Conservation (phyloP, 2,888 invertebrate species). For the Hydraecia micacea region DNA sequence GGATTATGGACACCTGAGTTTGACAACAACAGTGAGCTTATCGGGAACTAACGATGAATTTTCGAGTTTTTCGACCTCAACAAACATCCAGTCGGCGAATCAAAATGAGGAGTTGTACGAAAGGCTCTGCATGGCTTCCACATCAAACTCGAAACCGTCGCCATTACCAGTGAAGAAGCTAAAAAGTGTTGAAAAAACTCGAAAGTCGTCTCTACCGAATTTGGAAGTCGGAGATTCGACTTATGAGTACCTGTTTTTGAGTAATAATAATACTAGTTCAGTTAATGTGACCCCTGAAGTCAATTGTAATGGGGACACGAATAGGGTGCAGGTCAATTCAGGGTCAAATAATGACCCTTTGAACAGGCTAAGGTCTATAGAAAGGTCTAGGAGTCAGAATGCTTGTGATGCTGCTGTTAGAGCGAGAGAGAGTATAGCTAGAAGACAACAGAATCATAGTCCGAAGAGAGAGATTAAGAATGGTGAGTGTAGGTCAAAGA, state of each 20-base stretch:
- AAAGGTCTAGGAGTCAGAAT: slow-evolving; percentile 84
- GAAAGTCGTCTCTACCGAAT: slow-evolving; percentile 85
- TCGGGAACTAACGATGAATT: slow-evolving; percentile 69
- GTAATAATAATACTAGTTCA: slow-evolving; percentile 70
- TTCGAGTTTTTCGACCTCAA: background rate
- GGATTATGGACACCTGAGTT: slow-evolving; percentile 85
- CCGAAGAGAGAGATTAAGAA: slow-evolving; percentile 78
- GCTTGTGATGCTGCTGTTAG: slow-evolving; percentile 77
- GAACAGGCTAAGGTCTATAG: slow-evolving; percentile 69
- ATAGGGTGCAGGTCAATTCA: slow-evolving; percentile 36
- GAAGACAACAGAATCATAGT: slow-evolving; percentile 76
- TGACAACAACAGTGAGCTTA: slow-evolving; percentile 84
- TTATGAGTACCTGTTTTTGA: slow-evolving; percentile 83
- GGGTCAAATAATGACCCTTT: slow-evolving; percentile 45
- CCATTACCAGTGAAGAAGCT: slow-evolving; percentile 77
- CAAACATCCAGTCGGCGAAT: slow-evolving; percentile 10
- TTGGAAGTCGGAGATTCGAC: slow-evolving; percentile 80
- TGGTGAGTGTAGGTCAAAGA: slow-evolving; percentile 73
- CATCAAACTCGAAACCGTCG: slow-evolving; percentile 74
- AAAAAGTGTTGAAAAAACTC: slow-evolving; percentile 74
- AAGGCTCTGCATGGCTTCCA: slow-evolving; percentile 83
- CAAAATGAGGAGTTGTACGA: slow-evolving; percentile 79
- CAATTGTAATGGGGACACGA: slow-evolving; percentile 61
- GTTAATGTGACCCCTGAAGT: slow-evolving; percentile 53
- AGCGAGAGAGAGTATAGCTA: slow-evolving; percentile 70